Percentiles rank a stretch among this genome's conserved stretches.
These are phyloP conservation scores for Brachynemurus nebulosus DNA, from an alignment of 2,888 invertebrate genomes.

Conservation along the genomic window DNA sequence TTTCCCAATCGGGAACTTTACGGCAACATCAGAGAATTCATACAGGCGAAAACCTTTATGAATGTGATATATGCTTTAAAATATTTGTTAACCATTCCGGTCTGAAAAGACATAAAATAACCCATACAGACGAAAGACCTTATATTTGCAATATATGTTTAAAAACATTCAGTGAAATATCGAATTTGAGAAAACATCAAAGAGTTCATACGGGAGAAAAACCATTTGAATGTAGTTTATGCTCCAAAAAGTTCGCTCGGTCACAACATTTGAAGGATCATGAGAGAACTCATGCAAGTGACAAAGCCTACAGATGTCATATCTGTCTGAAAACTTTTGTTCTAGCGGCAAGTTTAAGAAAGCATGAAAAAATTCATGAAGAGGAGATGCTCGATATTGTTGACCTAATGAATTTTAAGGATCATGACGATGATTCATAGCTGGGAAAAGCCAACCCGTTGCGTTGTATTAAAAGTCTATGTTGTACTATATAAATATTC, in stretches of 20 bases:
- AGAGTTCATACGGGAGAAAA: neutral
- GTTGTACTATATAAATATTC: no score
- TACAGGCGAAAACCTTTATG: neutral
- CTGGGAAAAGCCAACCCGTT: no score
- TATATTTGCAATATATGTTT: neutral
- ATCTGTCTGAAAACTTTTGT: neutral
- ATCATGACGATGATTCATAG: no score
- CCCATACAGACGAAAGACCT: neutral
- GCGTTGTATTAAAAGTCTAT: no score
- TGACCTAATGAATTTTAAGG: no score
- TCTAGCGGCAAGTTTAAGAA: neutral
- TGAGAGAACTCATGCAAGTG: neutral
- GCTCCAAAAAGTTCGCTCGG: neutral
- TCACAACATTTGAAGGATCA: neutral
- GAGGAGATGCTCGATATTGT: no score
- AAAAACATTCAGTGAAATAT: neutral
- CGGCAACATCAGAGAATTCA: neutral
- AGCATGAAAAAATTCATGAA: neutral
- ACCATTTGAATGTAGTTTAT: conserved; percentile 1
- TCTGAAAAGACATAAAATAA: neutral
- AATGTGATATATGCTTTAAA: neutral
- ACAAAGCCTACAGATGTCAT: neutral
- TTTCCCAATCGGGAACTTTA: neutral
- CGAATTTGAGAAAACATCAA: neutral
- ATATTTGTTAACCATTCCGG: neutral